Base-by-base conservation (phyloP, 2,888 invertebrate species). In the Andrena chrysosceles region DNA sequence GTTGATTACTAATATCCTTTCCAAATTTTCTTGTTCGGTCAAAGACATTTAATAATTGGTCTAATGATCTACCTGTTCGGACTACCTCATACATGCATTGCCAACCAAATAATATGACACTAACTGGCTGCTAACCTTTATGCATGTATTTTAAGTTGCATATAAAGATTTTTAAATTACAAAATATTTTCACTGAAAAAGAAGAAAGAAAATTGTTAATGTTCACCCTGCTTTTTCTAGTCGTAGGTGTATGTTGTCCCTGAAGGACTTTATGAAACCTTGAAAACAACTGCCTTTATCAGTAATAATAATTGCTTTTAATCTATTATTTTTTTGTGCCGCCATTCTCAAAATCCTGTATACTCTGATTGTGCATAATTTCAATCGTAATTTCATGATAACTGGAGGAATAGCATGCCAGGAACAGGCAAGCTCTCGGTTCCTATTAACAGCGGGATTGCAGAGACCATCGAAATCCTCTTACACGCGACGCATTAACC, bases 401-500 rank as follows among this genome's bases (percentile, higher is more conserved):
- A 59, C 29, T 26, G 8, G 20, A 56, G 4, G 29, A 62, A 33
- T 59, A 20, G 54, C 42, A 31, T 23, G n/a, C 42, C 35, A 33
- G 16, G 35, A 79, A 49, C 56, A 33, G 42, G 48, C 64, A 33
- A 75, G 29, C 35, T 52, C 10, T 48, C 31, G 54, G 49, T 66
- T 48, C 35, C 52, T 48, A 77, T 70, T 77, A 76, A 66, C 63
- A 56, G 49, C 26, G 26, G 56, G 56, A 66, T 70, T 49, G 16
- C 76, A 56, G 26, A 42, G 66, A 76, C 59, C 33, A 54, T 69
- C 54, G 35, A 26, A 66, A 80, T 76, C 69, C 69, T 76, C 64
- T 80, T 76, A 70, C 42, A 35, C 33, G 52, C 59, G 70, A 35
- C 54, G 81, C 73, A 75, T 77, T 69, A 66, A 67, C 62, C 56